Conservation (phyloP, 2,888 invertebrate genomes). For the Spicauda simplicius region DNA sequence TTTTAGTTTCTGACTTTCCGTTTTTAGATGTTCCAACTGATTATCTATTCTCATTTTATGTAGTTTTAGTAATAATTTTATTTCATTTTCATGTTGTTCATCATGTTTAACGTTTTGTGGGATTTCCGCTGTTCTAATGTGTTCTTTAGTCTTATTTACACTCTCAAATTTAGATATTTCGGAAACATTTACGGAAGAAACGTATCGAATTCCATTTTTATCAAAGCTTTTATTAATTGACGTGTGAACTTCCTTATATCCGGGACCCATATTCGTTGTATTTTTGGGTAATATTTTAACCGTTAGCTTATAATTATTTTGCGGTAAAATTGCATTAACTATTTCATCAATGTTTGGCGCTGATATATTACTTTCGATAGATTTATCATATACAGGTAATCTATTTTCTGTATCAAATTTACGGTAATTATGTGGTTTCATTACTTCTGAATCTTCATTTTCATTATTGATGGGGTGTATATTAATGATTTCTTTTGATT, state of each 20-base stretch:
- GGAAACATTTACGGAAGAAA: constrained; percentile 69
- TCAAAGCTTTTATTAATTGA: constrained; percentile 73
- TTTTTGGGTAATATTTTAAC: constrained; percentile 73
- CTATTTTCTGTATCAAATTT: background rate
- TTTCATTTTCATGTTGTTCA: constrained; percentile 52
- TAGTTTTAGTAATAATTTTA: constrained; percentile 55
- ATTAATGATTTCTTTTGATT: constrained; percentile 46
- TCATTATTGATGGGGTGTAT: constrained; percentile 28
- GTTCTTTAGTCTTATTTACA: constrained; percentile 47
- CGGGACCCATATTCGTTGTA: constrained; percentile 51
- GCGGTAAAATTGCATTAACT: constrained; percentile 51
- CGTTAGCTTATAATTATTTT: constrained; percentile 63
- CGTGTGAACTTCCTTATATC: constrained; percentile 73
- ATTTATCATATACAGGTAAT: constrained; percentile 31
- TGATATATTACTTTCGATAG: constrained; percentile 37
- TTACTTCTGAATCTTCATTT: background rate
- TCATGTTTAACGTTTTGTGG: constrained; percentile 41
- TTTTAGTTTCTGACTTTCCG: constrained; percentile 59
- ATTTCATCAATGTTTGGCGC: constrained; percentile 49
- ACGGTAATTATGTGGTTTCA: background rate
- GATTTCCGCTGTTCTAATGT: constrained; percentile 1
- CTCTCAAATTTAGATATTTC: constrained; percentile 70
- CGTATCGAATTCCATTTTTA: constrained; percentile 64
- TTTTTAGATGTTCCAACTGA: constrained; percentile 57
- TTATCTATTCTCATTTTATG: constrained; percentile 62